Conservation (phyloP, 2,888 invertebrate genomes). For the Lycocerus yunnanus region DNA sequence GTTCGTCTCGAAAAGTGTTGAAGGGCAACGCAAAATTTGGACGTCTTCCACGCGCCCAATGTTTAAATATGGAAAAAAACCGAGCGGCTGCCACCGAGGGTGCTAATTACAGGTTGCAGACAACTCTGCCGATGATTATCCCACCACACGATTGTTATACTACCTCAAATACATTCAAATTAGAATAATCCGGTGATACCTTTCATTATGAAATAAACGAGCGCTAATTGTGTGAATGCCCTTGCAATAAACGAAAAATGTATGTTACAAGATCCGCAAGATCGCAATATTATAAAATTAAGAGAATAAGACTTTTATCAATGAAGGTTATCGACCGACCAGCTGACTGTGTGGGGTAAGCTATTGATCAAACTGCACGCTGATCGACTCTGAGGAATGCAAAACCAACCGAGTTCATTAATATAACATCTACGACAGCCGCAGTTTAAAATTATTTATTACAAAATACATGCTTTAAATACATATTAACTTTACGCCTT, state of each 20-base stretch:
- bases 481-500: neutral
- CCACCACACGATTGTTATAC: conserved; percentile 42
- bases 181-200: neutral
- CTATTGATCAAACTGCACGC: conserved; percentile 32
- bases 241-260: neutral
- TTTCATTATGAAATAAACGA: neutral
- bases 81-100: conserved; percentile 44
- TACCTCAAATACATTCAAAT: conserved; percentile 39
- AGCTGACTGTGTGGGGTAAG: conserved; percentile 33
- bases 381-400: conserved; percentile 31
- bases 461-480: conserved; percentile 1
- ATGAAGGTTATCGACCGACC: conserved; percentile 34
- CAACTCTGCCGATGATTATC: conserved; percentile 45
- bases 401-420: conserved; percentile 26
- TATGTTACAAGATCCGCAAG: neutral
- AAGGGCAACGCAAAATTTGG: neutral
- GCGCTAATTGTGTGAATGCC: neutral
- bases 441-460: conserved; percentile 17
- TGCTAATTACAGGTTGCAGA: conserved; percentile 48
- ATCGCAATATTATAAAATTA: neutral
- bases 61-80: conserved; percentile 46
- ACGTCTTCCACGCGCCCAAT: conserved; percentile 36
- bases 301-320: conserved; percentile 26
- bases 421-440: conserved; percentile 22
- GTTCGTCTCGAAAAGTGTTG: neutral